These are phyloP conservation scores for Rhingia rostrata DNA, from an alignment of 2,888 invertebrate species.

Conservation along the genomic window DNA sequence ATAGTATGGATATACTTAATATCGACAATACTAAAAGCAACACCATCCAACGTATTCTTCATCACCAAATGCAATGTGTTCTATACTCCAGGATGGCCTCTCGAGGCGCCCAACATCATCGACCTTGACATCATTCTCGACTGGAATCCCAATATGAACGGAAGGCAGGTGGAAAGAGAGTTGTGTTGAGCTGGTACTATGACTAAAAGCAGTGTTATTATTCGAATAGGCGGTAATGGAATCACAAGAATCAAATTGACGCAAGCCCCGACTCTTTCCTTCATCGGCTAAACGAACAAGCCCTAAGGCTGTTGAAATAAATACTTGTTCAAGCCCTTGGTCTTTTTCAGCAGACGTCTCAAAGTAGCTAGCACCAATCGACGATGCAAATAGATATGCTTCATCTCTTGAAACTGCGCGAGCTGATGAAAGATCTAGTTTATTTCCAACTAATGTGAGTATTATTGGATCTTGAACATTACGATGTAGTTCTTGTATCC, in stretches of 20 bases:
- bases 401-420: conserved; percentile 88
- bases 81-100: conserved; percentile 86
- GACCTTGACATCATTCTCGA: conserved; percentile 85
- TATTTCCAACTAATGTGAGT: conserved; percentile 92
- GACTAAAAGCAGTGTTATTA: conserved; percentile 78
- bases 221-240: conserved; percentile 81
- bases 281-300: conserved; percentile 85
- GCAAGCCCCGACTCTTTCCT: conserved; percentile 84
- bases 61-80: conserved; percentile 88
- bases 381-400: conserved; percentile 89
- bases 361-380: conserved; percentile 92
- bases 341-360: conserved; percentile 93
- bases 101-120: conserved; percentile 87
- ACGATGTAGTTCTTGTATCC: conserved; percentile 91
- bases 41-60: conserved; percentile 86
- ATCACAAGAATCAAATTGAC: conserved; percentile 86
- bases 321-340: conserved; percentile 90
- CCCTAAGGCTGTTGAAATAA: conserved; percentile 86
- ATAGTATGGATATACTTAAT: background rate
- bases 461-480: conserved; percentile 92
- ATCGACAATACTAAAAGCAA: conserved; percentile 83
- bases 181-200: conserved; percentile 74
- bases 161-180: conserved; percentile 80
- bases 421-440: conserved; percentile 88
- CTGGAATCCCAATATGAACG: conserved; percentile 81